These are phyloP conservation scores for Pangasius larnaudii DNA, from an alignment of 2,797 vertebrate species.

Conservation along the genomic window DNA sequence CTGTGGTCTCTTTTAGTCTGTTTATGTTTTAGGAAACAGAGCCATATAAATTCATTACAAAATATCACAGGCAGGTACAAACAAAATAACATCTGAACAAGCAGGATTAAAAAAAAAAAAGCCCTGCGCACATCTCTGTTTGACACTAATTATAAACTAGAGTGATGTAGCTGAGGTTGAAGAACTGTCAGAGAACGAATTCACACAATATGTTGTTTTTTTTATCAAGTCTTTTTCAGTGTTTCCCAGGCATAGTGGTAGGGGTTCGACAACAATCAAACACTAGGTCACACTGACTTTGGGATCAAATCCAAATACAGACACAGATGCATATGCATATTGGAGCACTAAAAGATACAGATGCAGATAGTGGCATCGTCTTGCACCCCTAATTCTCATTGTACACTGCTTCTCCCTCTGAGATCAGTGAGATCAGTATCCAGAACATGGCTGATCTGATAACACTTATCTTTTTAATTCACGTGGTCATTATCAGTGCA, in stretches of 20 bases:
- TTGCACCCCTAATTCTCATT: background rate
- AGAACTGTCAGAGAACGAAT: background rate
- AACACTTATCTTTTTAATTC: conserved; percentile 15
- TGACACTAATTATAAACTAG: background rate
- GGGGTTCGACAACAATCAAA: background rate
- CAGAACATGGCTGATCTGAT: conserved; percentile 12
- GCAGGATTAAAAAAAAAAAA: background rate
- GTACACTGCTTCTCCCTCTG: background rate
- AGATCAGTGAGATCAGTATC: background rate
- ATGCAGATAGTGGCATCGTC: background rate
- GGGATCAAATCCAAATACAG: background rate
- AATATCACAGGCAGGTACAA: background rate
- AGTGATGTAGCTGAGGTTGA: background rate
- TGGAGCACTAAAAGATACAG: background rate
- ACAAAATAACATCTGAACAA: background rate
- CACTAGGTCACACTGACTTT: background rate
- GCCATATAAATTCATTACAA: background rate
- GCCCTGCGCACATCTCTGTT: background rate
- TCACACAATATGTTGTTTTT: background rate
- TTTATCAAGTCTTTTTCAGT: background rate
- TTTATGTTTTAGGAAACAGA: background rate
- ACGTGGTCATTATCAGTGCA: conserved; percentile 24
- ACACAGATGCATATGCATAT: background rate
- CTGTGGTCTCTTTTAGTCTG: background rate
- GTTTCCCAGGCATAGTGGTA: background rate